Conservation (phyloP, 1,140 invertebrate genomes). For the Apis cerana region DNA sequence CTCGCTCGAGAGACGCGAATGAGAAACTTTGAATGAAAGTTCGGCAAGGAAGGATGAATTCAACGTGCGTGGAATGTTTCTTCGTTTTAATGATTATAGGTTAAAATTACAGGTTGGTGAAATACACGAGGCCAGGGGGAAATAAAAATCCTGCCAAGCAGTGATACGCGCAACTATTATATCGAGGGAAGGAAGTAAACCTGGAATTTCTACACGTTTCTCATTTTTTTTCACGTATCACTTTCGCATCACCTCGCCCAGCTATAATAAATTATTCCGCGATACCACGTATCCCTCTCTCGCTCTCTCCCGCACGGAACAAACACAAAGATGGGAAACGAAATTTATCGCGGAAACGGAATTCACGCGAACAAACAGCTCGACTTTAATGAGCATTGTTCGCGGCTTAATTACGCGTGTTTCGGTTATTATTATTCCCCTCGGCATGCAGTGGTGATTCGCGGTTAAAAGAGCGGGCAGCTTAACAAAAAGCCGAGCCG, state of each 20-base stretch:
- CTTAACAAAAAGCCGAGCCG: constrained; percentile 62
- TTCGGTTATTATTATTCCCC: constrained; percentile 35
- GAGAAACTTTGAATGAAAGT: constrained; percentile 39
- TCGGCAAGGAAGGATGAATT: constrained; percentile 11
- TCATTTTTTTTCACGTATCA: background rate
- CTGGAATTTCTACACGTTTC: background rate
- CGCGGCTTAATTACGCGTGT: constrained; percentile 19
- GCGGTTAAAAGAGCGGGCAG: constrained; percentile 44
- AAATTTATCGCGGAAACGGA: background rate
- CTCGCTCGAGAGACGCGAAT: background rate
- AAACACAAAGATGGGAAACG: no score
- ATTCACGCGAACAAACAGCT: background rate
- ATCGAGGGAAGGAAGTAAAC: no score
- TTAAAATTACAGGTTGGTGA: constrained; percentile 7
- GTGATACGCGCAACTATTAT: background rate
- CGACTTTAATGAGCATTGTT: background rate
- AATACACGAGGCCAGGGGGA: background rate
- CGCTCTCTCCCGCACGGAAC: no score
- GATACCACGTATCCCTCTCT: no score
- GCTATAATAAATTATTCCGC: background rate
- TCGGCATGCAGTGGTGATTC: constrained; percentile 56
- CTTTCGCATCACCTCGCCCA: no score
- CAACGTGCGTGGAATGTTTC: constrained; percentile 32
- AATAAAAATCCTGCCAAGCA: background rate
- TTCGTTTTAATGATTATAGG: constrained; percentile 43